A percentile compares a stretch with the other conserved stretches of the same genome.
These are phyloP conservation scores for Trissonchulus latispiculum DNA, from an alignment of 2,888 invertebrate genomes.

Conservation along the genomic window DNA sequence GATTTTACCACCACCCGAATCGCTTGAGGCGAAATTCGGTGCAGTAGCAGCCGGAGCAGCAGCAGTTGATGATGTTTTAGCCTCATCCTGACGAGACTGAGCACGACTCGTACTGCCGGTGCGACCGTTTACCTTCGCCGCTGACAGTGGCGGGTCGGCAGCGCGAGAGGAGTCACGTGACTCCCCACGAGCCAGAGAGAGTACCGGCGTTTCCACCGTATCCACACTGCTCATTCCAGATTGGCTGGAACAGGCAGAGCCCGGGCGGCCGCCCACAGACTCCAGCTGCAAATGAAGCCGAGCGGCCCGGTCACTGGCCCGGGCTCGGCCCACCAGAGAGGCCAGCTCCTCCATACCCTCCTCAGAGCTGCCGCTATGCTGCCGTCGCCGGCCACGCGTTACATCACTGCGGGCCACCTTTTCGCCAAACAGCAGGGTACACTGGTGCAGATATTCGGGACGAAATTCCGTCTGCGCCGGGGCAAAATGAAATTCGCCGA, in stretches of 20 bases:
- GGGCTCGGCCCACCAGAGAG: background rate
- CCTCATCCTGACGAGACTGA: too few species aligned
- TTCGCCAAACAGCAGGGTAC: conserved; percentile 15
- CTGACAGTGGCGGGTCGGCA: background rate
- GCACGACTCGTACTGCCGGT: background rate
- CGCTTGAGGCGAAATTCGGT: too few species aligned
- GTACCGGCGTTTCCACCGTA: background rate
- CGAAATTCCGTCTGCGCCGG: conserved; percentile 60
- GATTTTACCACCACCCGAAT: too few species aligned
- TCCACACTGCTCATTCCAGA: background rate
- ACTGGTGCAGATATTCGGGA: conserved; percentile 45
- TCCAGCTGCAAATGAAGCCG: background rate
- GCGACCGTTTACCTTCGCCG: background rate
- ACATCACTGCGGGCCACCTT: background rate
- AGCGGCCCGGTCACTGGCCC: background rate
- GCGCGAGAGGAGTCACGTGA: too few species aligned
- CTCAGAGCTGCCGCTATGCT: background rate
- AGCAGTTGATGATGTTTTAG: too few species aligned
- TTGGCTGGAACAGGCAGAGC: background rate
- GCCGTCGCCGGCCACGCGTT: background rate
- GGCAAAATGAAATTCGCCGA: conserved; percentile 62
- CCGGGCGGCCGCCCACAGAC: background rate
- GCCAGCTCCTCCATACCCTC: background rate
- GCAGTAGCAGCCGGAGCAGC: background rate
- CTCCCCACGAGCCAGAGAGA: too few species aligned